A percentile compares a stretch with the other conserved stretches of the same genome.
Conservation (phyloP, 2,797 vertebrate genomes). For the Lithobates sylvaticus region DNA sequence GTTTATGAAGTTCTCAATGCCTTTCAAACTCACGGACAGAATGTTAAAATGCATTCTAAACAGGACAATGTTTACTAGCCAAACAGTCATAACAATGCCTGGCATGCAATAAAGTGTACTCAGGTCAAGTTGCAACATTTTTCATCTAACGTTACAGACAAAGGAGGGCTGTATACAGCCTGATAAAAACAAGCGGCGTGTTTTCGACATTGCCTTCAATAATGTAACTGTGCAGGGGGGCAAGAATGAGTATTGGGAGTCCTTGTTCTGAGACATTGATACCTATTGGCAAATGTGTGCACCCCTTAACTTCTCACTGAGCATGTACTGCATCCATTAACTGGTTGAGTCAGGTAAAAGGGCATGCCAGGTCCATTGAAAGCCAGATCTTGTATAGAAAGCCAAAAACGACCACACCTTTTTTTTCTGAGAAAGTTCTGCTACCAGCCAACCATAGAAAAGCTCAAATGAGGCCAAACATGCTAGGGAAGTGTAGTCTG, state of each 20-base stretch:
- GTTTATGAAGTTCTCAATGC: too few relatives aligned
- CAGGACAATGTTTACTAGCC: too few relatives aligned
- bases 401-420: not conserved
- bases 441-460: not conserved
- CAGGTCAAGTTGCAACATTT: not conserved
- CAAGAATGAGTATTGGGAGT: not conserved
- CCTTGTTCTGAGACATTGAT: not conserved
- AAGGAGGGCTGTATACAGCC: not conserved
- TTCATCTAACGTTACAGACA: too few relatives aligned
- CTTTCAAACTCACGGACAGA: not conserved
- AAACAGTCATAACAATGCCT: too few relatives aligned
- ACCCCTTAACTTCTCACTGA: not conserved
- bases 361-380: not conserved
- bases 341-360: not conserved
- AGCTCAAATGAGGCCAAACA: too few relatives aligned
- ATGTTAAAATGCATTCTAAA: not conserved
- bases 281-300: not conserved
- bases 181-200: not conserved
- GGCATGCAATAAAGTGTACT: not conserved
- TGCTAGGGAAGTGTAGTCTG: too few relatives aligned
- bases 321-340: not conserved
- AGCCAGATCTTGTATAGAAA: not conserved
- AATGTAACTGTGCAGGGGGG: not conserved
- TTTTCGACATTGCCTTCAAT: too few relatives aligned
- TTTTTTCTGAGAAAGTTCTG: not conserved